Percentiles rank a stretch among this genome's conserved stretches.
Conservation (phyloP, 2,888 invertebrate species). For the Prosopocoilus inquinatus region DNA sequence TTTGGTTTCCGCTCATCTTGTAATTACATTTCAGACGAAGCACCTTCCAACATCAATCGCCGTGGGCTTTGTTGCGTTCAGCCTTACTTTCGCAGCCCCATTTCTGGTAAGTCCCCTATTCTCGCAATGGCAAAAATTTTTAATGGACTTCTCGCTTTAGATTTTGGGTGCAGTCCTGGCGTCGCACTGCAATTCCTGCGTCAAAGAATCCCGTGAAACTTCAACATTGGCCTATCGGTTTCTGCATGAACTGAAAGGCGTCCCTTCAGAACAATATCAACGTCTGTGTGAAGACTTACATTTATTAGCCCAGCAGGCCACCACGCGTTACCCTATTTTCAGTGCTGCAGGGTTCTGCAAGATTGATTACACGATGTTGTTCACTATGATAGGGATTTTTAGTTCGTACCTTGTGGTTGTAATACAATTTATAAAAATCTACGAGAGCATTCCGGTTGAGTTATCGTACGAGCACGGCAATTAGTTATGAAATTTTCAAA, state of each 20-base stretch:
- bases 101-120: constrained; percentile 2
- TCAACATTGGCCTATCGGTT: constrained; percentile 1
- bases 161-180: background rate
- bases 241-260: constrained; percentile 2
- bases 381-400: background rate
- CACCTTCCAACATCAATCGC: no score
- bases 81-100: background rate
- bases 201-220: background rate
- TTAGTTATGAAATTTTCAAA: background rate
- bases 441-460: no score
- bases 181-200: background rate
- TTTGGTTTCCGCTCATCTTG: no score
- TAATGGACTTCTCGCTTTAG: background rate
- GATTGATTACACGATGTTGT: constrained; percentile 5
- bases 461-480: no score
- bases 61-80: background rate
- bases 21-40: no score
- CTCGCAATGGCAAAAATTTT: background rate
- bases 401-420: constrained; percentile 6
- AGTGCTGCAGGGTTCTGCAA: constrained; percentile 6
- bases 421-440: background rate
- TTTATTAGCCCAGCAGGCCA: constrained; percentile 6
- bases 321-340: constrained; percentile 3
- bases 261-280: background rate
- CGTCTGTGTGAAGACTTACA: constrained; percentile 5